Conservation (phyloP, 2,888 invertebrate genomes). For the Acanthosepion pharaonis region DNA sequence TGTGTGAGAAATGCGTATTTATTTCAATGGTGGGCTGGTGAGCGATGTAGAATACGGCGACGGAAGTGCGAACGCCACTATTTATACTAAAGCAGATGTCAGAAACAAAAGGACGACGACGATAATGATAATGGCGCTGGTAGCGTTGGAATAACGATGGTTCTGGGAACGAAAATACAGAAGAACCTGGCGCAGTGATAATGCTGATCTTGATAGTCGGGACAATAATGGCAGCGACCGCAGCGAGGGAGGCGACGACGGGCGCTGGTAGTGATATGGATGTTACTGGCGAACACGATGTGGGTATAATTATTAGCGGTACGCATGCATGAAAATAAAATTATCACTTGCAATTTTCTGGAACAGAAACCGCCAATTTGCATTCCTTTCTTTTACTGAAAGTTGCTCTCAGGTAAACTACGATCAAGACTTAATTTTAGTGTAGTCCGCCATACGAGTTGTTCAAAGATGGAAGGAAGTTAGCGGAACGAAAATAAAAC, state of each 20-base stretch:
- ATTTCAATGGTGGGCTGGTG: background rate
- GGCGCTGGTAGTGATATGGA: conserved; percentile 33
- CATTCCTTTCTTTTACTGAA: background rate
- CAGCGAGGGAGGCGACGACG: background rate
- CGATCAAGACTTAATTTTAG: background rate
- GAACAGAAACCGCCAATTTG: conserved; percentile 12
- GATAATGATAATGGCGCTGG: background rate
- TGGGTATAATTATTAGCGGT: background rate
- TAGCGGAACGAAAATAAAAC: background rate
- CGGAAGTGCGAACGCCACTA: background rate
- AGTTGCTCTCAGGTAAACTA: background rate
- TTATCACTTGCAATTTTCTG: conserved; percentile 22
- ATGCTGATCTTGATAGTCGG: background rate
- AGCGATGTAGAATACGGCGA: background rate
- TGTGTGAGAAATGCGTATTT: background rate
- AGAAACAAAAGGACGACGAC: background rate
- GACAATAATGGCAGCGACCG: background rate
- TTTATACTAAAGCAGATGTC: background rate
- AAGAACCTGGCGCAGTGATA: background rate
- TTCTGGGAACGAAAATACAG: background rate
- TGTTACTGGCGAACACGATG: background rate
- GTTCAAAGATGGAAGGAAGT: background rate
- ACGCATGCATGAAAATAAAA: conserved; percentile 10
- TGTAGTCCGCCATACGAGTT: background rate
- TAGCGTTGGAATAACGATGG: background rate